Conservation (phyloP, 1,140 invertebrate genomes). For the Trinorchestia longiramus region DNA sequence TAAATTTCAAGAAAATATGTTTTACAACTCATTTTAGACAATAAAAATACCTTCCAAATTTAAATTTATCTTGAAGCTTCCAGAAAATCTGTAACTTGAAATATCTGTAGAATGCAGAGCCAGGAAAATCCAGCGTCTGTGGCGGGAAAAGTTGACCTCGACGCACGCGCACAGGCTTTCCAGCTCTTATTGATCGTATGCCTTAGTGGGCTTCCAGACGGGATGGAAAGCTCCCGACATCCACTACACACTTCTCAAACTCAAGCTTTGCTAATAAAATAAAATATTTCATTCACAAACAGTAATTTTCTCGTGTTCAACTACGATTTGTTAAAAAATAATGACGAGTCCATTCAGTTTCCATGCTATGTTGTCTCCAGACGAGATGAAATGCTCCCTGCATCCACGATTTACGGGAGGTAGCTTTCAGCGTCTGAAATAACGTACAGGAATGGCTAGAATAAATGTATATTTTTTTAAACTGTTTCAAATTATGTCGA, state of each 20-base stretch:
- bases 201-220: neutral
- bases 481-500: too few relatives aligned
- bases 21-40: neutral
- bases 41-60: neutral
- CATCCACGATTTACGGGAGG: neutral
- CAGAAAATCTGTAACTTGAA: neutral
- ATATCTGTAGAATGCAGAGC: neutral
- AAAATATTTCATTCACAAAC: neutral
- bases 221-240: neutral
- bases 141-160: conserved; percentile 9
- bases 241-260: neutral
- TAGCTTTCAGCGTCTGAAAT: neutral
- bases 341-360: neutral
- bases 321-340: neutral
- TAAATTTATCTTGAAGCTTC: neutral
- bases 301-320: neutral
- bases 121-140: neutral
- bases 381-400: neutral
- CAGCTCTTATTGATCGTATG: neutral
- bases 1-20: neutral
- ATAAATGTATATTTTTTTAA: too few relatives aligned
- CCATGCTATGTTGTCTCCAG: neutral
- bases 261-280: neutral
- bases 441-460: neutral
- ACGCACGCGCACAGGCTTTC: neutral